Conservation (phyloP, 2,888 invertebrate genomes). For the Pseudanteris insignis region DNA sequence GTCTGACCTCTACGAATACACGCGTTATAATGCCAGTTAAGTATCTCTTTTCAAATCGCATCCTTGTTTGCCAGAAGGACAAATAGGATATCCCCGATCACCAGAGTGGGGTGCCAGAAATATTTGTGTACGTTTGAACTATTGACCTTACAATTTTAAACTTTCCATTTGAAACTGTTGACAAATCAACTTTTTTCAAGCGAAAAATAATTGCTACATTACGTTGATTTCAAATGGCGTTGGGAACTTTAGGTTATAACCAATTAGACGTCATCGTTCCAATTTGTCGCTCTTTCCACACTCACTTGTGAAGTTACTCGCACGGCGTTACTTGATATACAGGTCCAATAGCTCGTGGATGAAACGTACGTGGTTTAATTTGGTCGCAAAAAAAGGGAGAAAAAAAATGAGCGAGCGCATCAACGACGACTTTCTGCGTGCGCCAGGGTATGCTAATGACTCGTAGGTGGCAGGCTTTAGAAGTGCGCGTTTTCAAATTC, state of each 20-base stretch:
- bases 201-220: too few species aligned
- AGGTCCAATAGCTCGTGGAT: conserved; percentile 21
- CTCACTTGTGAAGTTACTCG: too few species aligned
- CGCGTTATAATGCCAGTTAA: conserved; percentile 34
- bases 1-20: conserved; percentile 58
- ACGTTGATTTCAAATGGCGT: too few species aligned
- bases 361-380: conserved; percentile 35
- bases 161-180: too few species aligned
- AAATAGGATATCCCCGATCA: conserved; percentile 41
- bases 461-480: conserved; percentile 64
- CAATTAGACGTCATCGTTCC: too few species aligned
- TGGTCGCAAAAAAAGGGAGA: conserved; percentile 38
- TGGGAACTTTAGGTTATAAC: too few species aligned
- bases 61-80: conserved; percentile 39
- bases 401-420: conserved; percentile 33
- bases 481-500: conserved; percentile 57
- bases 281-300: too few species aligned
- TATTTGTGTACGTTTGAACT: conserved; percentile 67
- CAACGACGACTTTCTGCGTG: conserved; percentile 34
- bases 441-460: conserved; percentile 61
- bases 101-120: conserved; percentile 63
- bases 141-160: too few species aligned
- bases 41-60: conserved; percentile 16
- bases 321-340: conserved; percentile 13
- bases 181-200: too few species aligned